Base-by-base conservation (phyloP, 2,797 vertebrate genomes). In the Clarias laeviceps region DNA sequence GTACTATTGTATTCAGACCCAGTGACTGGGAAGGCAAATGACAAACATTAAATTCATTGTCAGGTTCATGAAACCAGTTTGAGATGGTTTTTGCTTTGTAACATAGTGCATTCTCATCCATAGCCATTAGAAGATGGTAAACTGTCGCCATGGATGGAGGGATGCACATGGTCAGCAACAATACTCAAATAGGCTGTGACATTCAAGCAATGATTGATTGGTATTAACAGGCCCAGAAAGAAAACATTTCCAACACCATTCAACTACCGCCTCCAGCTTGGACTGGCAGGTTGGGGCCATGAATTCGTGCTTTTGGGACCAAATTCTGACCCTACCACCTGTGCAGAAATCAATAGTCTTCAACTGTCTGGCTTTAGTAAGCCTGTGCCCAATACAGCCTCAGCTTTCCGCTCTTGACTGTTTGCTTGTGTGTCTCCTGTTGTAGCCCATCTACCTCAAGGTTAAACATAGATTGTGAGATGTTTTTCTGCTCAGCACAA, bases 221-320 rank as follows among this genome's bases (percentile, higher is more conserved):
- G 4, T 72, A 72, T 45, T 72, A 69, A 45, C 22, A 0, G 20
- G 4, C 11, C 20, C 34, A 24, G 24, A 12, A 4, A 45, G 45
- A 14, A 72, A 72, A 72, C 22, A 72, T 45, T 72, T 24, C 22
- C 69, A 37, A 45, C 69, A 72, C 69, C 37, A 45, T 72, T 72
- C 40, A 22, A 40, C 37, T 20, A 45, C 22, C 37, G 24, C 37
- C 22, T 29, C 37, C 69, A 45, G 37, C 69, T 12, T 24, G 11
- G 37, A 72, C 22, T 72, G 34, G 37, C 69, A 72, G 22, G 37
- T n/a, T 72, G 69, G 20, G 69, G 40, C 22, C 22, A 14, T n/a
- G 22, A 22, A 45, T n/a, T 72, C 12, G 45, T n/a, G 34, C 37
- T 72, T 5, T 45, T 45, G 22, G 34, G 59, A 54, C 68, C 34